A percentile compares a stretch with the other conserved stretches of the same genome.
phyloP scores from a whole-genome alignment of 2,797 vertebrate genomes.

The Todus mexicanus region DNA sequence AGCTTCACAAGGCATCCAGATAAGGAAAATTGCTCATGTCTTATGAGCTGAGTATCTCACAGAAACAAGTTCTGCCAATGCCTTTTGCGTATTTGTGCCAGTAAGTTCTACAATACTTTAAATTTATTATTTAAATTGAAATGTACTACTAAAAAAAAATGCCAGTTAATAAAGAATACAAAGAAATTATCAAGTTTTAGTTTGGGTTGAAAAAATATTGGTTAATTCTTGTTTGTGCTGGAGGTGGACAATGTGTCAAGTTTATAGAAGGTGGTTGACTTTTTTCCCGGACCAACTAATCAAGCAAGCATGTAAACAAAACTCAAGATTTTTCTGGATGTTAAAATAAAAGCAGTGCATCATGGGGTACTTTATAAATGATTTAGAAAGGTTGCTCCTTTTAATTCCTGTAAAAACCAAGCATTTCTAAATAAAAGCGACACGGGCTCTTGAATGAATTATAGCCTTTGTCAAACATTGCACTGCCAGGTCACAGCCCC shows the following conservation, averaged over 20 bases:
- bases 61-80: background rate
- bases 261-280: background rate
- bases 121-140: background rate
- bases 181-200: background rate
- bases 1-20: constrained; percentile 5
- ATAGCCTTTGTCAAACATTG: constrained; percentile 58
- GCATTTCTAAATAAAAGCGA: constrained; percentile 56
- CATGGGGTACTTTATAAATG: background rate
- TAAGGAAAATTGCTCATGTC: background rate
- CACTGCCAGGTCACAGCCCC: constrained; percentile 21
- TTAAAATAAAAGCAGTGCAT: background rate
- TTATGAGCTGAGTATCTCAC: background rate
- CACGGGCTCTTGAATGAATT: constrained; percentile 15
- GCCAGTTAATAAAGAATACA: background rate
- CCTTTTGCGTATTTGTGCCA: background rate
- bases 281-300: background rate
- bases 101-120: background rate
- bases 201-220: background rate
- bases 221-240: background rate
- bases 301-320: background rate
- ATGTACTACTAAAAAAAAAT: background rate
- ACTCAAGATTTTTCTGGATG: background rate
- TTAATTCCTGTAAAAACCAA: constrained; percentile 14
- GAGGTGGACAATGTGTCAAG: background rate
- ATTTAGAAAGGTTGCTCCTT: constrained; percentile 14